A percentile compares a stretch with the other conserved stretches of the same genome.
Conservation (phyloP, 2,113 vertebrate genomes). For the Chrysochloris asiatica region DNA sequence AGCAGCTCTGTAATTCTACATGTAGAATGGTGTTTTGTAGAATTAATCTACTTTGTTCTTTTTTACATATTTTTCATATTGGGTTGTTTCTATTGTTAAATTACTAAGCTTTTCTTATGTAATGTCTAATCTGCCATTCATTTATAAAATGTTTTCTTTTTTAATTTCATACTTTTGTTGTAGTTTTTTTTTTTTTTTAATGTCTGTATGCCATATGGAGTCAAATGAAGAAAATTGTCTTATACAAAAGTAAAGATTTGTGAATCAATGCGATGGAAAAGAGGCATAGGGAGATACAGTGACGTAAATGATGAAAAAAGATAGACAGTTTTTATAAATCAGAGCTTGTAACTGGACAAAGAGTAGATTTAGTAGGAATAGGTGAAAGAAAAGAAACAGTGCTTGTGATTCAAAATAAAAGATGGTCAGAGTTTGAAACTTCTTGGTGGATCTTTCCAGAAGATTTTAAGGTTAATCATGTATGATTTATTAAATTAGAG, state of each 20-base stretch:
- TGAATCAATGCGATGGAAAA: not conserved
- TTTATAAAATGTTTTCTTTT: no score
- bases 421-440: slow-evolving; percentile 36
- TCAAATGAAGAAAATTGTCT: not conserved
- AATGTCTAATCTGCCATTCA: no score
- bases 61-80: no score
- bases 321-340: not conserved
- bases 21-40: no score
- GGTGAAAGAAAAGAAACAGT: not conserved
- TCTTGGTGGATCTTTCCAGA: not conserved
- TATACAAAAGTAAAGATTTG: not conserved
- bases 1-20: no score
- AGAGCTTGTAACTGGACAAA: not conserved
- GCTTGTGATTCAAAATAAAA: slow-evolving; percentile 33
- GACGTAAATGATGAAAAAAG: not conserved
- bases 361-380: not conserved
- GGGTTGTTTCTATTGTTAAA: no score
- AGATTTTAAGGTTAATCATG: not conserved
- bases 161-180: not conserved
- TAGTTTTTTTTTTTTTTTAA: not conserved
- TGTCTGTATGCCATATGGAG: not conserved
- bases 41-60: no score
- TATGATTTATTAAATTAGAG: slow-evolving; percentile 26
- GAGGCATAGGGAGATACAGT: not conserved
- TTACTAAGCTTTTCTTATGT: no score